These are phyloP conservation scores for Drosophila arizonae DNA, from an alignment of 1,140 invertebrate genomes.

Conservation along the genomic window DNA sequence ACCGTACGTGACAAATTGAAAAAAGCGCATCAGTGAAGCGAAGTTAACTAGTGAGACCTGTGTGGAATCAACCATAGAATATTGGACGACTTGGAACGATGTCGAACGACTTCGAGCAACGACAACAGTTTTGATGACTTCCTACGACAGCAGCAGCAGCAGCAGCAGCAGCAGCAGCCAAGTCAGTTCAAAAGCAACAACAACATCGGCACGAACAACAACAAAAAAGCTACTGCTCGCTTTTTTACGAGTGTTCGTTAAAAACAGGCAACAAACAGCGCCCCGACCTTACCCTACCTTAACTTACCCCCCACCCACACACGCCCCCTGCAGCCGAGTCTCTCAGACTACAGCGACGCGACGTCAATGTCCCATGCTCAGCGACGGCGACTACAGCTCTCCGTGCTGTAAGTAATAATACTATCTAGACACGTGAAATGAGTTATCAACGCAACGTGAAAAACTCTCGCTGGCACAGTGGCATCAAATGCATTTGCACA, in stretches of 20 bases:
- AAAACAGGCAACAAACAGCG: constrained; percentile 12
- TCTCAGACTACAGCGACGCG: not conserved
- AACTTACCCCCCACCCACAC: not conserved
- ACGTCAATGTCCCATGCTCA: constrained; percentile 23
- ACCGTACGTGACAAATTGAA: constrained; percentile 82
- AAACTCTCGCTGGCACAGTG: constrained; percentile 42
- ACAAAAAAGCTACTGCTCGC: constrained; percentile 64
- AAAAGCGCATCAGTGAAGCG: constrained; percentile 81
- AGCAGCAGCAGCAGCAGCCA: constrained; percentile 15
- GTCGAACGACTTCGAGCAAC: constrained; percentile 21
- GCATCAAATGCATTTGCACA: not conserved
- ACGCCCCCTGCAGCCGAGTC: not conserved
- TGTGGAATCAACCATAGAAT: constrained; percentile 79
- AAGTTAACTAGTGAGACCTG: constrained; percentile 80
- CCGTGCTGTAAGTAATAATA: constrained; percentile 52
- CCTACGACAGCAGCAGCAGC: constrained; percentile 49
- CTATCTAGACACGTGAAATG: constrained; percentile 79
- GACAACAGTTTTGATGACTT: constrained; percentile 70
- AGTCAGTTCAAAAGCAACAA: constrained; percentile 10
- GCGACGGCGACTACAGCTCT: constrained; percentile 5
- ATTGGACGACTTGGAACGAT: constrained; percentile 64
- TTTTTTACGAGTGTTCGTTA: constrained; percentile 69
- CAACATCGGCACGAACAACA: constrained; percentile 16
- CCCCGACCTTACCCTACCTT: not conserved
- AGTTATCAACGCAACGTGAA: constrained; percentile 63